Evolutionary conservation across 2,113 vertebrate species (phyloP).

Genomic region (Hippolais icterina): DNA sequence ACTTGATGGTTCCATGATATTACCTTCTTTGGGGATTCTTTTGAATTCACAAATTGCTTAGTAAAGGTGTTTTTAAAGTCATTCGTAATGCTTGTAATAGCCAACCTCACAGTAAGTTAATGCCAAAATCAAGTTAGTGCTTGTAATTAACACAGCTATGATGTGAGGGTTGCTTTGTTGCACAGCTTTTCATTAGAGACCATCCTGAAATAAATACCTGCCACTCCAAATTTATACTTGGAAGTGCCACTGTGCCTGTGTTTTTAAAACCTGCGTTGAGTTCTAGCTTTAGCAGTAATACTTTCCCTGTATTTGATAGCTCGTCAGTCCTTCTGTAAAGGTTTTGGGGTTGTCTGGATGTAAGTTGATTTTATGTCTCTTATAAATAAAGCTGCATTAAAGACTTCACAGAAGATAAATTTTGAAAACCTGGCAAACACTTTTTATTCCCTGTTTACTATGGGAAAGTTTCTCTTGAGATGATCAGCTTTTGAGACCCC

Average conservation of each 20-base stretch:
- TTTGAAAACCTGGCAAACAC: not conserved
- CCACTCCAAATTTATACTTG: not conserved
- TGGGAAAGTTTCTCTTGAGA: conserved; percentile 79
- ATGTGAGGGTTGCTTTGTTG: not conserved
- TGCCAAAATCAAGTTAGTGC: not conserved
- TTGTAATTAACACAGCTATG: not conserved
- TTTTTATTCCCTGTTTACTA: conserved; percentile 72
- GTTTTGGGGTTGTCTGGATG: not conserved
- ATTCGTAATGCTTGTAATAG: not conserved
- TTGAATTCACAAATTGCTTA: not conserved
- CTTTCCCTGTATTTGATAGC: not conserved
- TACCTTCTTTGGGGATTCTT: not conserved
- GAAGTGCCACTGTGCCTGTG: not conserved
- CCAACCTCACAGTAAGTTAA: not conserved
- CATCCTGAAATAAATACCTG: not conserved
- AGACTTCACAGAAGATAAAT: not conserved
- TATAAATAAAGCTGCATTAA: not conserved
- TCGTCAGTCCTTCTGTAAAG: not conserved
- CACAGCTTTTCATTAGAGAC: not conserved
- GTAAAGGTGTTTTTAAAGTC: not conserved
- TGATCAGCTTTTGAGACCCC: conserved; percentile 73
- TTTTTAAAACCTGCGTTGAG: not conserved
- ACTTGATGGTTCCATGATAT: too few species aligned
- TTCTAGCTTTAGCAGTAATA: not conserved
- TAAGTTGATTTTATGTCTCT: not conserved